Conservation (phyloP, 2,888 invertebrate species). For the Oligia fasciuncula region DNA sequence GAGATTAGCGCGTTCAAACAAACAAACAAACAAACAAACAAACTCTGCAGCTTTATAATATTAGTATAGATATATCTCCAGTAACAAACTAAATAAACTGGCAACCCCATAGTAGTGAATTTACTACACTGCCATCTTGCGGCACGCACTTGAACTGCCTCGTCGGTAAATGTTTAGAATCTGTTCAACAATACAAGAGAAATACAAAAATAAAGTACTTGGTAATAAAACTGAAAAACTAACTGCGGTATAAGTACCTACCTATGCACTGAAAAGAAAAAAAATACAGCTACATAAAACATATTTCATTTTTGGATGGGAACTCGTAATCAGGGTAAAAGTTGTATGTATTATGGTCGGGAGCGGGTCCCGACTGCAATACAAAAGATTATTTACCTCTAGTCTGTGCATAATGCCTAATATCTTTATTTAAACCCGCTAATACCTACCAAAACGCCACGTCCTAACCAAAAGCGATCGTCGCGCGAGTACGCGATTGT, state of each 20-base stretch:
- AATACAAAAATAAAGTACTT: not conserved
- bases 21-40: too few relatives aligned
- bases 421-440: not conserved
- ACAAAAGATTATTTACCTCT: not conserved
- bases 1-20: too few relatives aligned
- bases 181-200: not conserved
- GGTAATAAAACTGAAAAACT: not conserved
- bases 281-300: not conserved
- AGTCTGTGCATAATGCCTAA: not conserved
- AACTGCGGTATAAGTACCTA: not conserved
- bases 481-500: not conserved
- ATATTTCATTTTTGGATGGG: not conserved
- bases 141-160: not conserved
- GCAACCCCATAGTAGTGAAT: not conserved
- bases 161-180: not conserved
- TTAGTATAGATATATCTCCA: too few relatives aligned
- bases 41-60: too few relatives aligned
- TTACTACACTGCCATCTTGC: constrained; percentile 4
- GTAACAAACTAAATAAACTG: not conserved
- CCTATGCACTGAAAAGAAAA: not conserved
- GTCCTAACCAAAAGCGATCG: not conserved
- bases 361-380: not conserved
- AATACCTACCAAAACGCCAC: not conserved
- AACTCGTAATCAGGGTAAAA: not conserved
- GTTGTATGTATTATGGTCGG: not conserved